Evolutionary conservation across 2,113 vertebrate genomes (phyloP), one percentile per base, ranked within the genome.

Genomic region (Onychostruthus taczanowskii): DNA sequence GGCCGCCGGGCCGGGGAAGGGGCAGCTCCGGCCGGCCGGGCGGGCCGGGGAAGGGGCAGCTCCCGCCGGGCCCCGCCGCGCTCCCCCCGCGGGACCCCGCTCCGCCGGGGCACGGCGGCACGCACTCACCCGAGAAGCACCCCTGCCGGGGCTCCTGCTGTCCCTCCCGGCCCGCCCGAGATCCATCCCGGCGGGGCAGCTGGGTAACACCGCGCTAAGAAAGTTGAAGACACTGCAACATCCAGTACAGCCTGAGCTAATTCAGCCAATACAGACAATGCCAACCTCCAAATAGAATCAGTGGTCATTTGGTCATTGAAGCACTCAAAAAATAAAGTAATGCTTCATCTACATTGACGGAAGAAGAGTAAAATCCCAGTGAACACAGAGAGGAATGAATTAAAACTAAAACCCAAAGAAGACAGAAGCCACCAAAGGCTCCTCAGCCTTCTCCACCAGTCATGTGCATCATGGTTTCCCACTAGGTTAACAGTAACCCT

Each of bases 201-300:
- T 33, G 79, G 0, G 0, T 6, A 7, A 6, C 5, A 1, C n/a
- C 2, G 4, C 5, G 18, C 67, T 66, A 1, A 19, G 21, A 26
- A 69, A 61, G 52, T 72, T 53, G 47, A 20, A 58, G 21, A 13
- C 9, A 2, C 62, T 4, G 67, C 46, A 31, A 28, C 58, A 50
- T 9, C 28, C 50, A 8, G 28, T 3, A 12, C 20, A 6, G 41
- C 11, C 16, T 5, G 23, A 37, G 31, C 21, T 19, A 41, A 28
- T 61, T 53, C 35, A 26, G 75, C 31, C 26, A 22, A 13, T 5
- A 14, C 5, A 20, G 26, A n/a, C 69, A 62, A 75, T 5, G 28
- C 35, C 50, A 18, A 3, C 28, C 67, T 44, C 53, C 67, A 11
- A 2, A 20, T 11, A 23, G 31, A 49, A 41, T 2, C 14, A 43